Percentiles rank a stretch among this genome's conserved stretches.
Evolutionary conservation across 23 tunicate genomes (phyloP).

Genomic region (Styela plicata): DNA sequence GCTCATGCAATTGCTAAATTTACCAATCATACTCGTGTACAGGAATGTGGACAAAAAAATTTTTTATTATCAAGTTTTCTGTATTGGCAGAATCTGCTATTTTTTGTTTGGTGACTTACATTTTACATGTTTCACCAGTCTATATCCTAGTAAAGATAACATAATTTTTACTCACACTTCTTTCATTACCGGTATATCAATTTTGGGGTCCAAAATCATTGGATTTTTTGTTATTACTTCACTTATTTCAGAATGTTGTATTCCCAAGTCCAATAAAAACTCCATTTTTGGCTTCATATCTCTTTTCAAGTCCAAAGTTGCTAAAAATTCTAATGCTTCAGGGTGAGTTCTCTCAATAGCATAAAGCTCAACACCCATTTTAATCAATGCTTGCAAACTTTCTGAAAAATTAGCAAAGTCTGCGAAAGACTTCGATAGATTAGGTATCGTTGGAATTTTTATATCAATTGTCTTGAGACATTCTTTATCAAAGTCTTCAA

Average conservation of each 20-base stretch:
- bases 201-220: slow-evolving; percentile 43
- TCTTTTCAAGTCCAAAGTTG: slow-evolving; percentile 42
- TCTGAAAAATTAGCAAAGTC: slow-evolving; percentile 46
- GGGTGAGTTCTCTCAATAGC: slow-evolving; percentile 39
- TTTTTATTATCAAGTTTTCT: not conserved
- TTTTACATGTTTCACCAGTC: too few species aligned
- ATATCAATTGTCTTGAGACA: slow-evolving; percentile 10
- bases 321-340: slow-evolving; percentile 36
- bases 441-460: slow-evolving; percentile 13
- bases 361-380: slow-evolving; percentile 58
- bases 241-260: slow-evolving; percentile 52
- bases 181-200: slow-evolving; percentile 30
- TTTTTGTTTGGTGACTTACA: too few species aligned
- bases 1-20: too few species aligned
- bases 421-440: slow-evolving; percentile 36
- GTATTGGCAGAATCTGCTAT: too few species aligned
- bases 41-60: not conserved
- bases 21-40: not conserved
- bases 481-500: slow-evolving; percentile 28
- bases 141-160: too few species aligned
- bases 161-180: slow-evolving; percentile 69
- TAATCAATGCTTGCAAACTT: slow-evolving; percentile 45
- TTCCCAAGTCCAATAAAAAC: slow-evolving; percentile 36
- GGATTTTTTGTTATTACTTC: slow-evolving; percentile 56
- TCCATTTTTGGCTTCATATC: slow-evolving; percentile 62